A percentile compares a stretch with the other conserved stretches of the same genome.
These are phyloP conservation scores for Sclerodermus sp. DNA, from an alignment of 2,888 invertebrate genomes.

Conservation along the genomic window DNA sequence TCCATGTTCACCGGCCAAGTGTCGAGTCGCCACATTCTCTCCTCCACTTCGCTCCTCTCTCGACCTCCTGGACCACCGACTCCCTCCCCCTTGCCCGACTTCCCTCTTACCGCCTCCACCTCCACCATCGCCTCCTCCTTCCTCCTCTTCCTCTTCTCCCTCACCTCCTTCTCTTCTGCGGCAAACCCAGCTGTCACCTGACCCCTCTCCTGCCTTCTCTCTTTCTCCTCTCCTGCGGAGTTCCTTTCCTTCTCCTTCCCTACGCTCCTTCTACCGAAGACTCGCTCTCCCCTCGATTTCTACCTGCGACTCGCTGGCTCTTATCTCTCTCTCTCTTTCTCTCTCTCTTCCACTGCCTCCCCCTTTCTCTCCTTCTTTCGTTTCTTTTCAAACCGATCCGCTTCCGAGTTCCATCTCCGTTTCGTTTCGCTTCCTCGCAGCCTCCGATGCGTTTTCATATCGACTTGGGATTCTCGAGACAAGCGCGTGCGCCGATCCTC, in stretches of 20 bases:
- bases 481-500: no score
- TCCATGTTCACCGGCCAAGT: constrained; percentile 24
- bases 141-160: constrained; percentile 6
- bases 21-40: constrained; percentile 17
- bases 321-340: not conserved
- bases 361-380: constrained; percentile 15
- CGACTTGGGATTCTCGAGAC: no score
- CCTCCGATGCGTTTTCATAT: no score
- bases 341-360: not conserved
- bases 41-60: constrained; percentile 9
- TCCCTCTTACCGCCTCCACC: constrained; percentile 9
- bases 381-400: no score
- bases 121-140: constrained; percentile 4
- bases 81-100: constrained; percentile 1
- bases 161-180: constrained; percentile 8
- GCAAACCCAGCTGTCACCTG: not conserved
- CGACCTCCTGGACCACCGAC: constrained; percentile 10
- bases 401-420: no score
- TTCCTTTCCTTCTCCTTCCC: no score
- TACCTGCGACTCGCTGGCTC: constrained; percentile 1
- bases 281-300: no score
- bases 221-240: no score
- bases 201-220: not conserved
- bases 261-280: not conserved
- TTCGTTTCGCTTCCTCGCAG: no score